phyloP scores from a whole-genome alignment of 2,888 invertebrate genomes.

The Hirudinaria manillensis region DNA sequence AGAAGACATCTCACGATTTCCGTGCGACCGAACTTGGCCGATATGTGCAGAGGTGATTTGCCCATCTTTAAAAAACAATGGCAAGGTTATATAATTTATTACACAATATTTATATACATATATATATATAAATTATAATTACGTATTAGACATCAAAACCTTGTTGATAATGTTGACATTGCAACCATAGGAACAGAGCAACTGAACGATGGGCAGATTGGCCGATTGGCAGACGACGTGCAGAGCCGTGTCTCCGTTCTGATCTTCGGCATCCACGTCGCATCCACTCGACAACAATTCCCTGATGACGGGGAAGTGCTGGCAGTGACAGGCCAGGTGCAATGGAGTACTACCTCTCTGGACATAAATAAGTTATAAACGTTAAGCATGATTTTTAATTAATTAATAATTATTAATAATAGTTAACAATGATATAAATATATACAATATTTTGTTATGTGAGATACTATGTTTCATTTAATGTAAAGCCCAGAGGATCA shows the following conservation, averaged over 20 bases:
- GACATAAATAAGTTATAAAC: background rate
- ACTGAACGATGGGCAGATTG: conserved; percentile 55
- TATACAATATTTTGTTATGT: background rate
- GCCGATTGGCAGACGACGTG: conserved; percentile 61
- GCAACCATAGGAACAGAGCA: conserved; percentile 54
- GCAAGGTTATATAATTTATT: background rate
- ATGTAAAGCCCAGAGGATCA: no score
- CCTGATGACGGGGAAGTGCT: conserved; percentile 59
- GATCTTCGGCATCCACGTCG: conserved; percentile 60
- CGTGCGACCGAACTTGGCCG: conserved; percentile 32
- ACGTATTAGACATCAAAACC: conserved; percentile 46
- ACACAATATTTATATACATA: background rate
- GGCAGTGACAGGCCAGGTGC: conserved; percentile 61
- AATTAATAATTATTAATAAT: background rate
- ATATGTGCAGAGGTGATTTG: conserved; percentile 31
- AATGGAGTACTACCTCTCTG: conserved; percentile 59
- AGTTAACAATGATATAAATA: background rate
- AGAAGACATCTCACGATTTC: conserved; percentile 51
- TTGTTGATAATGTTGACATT: conserved; percentile 56
- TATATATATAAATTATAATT: no score
- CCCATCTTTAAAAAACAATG: conserved; percentile 19
- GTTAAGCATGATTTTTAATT: no score
- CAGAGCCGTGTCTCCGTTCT: conserved; percentile 59
- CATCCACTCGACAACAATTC: conserved; percentile 62
- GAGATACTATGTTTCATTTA: background rate